phyloP scores from a whole-genome alignment of 2,888 invertebrate species.

The Nineta flava region DNA sequence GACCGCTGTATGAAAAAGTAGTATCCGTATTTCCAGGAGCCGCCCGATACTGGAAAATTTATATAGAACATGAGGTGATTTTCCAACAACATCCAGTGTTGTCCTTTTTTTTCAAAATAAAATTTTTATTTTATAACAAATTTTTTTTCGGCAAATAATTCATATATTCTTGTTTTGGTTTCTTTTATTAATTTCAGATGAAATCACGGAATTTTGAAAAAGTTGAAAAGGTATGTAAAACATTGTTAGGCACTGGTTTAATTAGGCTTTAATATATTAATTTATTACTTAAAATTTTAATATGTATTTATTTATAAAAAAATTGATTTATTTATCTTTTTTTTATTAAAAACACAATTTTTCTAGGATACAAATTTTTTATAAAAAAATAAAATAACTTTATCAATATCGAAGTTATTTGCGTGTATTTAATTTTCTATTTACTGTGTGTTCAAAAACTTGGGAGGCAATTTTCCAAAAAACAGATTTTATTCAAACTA shows the following conservation, averaged over 20 bases:
- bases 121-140: not conserved
- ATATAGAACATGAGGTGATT: constrained; percentile 88
- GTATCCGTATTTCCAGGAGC: constrained; percentile 89
- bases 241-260: not conserved
- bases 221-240: constrained; percentile 79
- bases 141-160: not conserved
- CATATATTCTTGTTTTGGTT: constrained; percentile 5
- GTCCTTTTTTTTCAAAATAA: not conserved
- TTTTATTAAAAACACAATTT: not conserved
- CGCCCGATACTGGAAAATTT: constrained; percentile 97
- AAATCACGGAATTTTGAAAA: constrained; percentile 94
- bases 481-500: not conserved
- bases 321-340: not conserved
- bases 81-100: not conserved
- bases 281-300: not conserved
- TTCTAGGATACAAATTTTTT: constrained; percentile 1
- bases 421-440: constrained; percentile 18
- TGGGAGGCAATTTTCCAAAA: constrained; percentile 26
- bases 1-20: constrained; percentile 86
- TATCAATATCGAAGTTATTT: constrained; percentile 12
- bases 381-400: constrained; percentile 14
- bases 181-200: constrained; percentile 55
- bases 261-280: constrained; percentile 7
- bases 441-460: constrained; percentile 23
- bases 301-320: constrained; percentile 5